Evolutionary conservation across 2,797 vertebrate genomes (phyloP).

Genomic region (Somateria mollissima): DNA sequence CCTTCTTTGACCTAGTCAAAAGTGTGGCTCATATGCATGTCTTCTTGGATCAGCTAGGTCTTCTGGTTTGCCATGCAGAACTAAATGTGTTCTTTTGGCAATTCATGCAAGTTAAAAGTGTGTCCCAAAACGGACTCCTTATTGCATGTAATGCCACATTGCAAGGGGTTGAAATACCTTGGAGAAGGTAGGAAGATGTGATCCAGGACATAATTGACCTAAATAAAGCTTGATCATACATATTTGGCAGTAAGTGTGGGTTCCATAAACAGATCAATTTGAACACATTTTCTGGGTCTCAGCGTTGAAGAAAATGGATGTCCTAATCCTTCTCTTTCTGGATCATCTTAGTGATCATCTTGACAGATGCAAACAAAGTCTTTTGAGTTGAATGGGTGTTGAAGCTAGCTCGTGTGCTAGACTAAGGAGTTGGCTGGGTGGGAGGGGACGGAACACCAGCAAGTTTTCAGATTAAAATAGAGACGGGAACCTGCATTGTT

Average conservation of each 20-base stretch:
- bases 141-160: background rate
- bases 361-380: background rate
- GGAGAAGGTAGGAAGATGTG: background rate
- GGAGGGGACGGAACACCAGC: background rate
- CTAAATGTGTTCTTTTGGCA: background rate
- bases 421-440: background rate
- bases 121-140: background rate
- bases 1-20: background rate
- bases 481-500: background rate
- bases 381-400: background rate
- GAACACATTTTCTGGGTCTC: background rate
- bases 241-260: background rate
- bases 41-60: background rate
- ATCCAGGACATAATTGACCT: fast-evolving
- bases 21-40: background rate
- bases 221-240: background rate
- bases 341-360: background rate
- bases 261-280: background rate
- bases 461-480: background rate
- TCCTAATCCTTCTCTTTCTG: background rate
- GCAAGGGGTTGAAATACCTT: background rate
- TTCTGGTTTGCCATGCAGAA: background rate
- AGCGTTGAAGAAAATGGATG: background rate
- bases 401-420: background rate
- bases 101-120: background rate